These are phyloP conservation scores for Psophia crepitans DNA, from an alignment of 2,113 vertebrate genomes.

Conservation along the genomic window DNA sequence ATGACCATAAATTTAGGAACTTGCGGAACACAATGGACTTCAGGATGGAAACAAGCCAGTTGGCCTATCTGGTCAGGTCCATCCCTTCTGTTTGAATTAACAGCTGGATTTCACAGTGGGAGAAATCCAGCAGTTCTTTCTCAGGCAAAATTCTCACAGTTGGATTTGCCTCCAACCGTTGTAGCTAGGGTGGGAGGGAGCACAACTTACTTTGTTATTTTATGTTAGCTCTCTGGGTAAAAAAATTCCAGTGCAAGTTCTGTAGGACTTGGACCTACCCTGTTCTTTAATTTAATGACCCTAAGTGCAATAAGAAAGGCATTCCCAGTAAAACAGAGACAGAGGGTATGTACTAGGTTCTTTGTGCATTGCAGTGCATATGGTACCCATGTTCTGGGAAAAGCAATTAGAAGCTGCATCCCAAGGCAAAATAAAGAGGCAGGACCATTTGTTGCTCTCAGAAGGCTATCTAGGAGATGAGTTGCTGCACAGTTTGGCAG, in stretches of 20 bases:
- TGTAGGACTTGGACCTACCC: conserved; percentile 32
- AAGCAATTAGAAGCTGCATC: neutral
- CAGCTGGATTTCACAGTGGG: conserved; percentile 66
- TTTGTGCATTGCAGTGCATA: neutral
- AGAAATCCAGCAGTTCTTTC: conserved; percentile 64
- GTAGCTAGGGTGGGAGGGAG: conserved; percentile 46
- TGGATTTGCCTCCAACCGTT: conserved; percentile 53
- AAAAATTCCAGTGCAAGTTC: conserved; percentile 25
- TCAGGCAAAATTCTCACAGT: conserved; percentile 61
- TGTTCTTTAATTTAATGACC: conserved; percentile 43
- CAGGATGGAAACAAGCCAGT: conserved; percentile 52
- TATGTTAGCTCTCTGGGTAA: conserved; percentile 46
- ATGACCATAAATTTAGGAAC: conserved; percentile 57
- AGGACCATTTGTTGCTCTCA: neutral
- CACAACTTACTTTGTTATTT: conserved; percentile 64
- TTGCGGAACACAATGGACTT: conserved; percentile 62
- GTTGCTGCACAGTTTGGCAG: neutral
- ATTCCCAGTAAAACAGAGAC: neutral
- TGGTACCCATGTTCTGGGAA: neutral
- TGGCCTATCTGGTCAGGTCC: conserved; percentile 67
- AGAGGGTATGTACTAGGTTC: neutral
- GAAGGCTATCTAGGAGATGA: neutral
- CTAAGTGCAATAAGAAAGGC: neutral
- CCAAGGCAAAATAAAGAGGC: neutral
- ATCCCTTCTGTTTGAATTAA: conserved; percentile 67